These are phyloP conservation scores for Clarias pachynema DNA, from an alignment of 2,797 vertebrate genomes.

Conservation along the genomic window DNA sequence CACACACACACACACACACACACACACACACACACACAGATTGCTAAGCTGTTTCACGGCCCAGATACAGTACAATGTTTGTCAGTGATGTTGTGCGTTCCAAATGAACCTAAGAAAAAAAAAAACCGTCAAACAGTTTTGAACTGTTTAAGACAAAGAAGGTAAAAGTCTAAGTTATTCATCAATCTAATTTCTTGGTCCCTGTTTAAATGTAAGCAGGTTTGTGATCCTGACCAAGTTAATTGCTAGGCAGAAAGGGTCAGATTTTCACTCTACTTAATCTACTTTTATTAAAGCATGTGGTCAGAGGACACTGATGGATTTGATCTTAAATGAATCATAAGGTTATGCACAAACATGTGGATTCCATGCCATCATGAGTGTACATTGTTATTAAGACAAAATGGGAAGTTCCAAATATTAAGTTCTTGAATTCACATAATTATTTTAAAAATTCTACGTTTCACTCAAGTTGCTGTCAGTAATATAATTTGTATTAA, in stretches of 20 bases:
- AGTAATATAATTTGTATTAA: neutral
- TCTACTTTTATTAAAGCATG: neutral
- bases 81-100: neutral
- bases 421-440: neutral
- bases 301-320: neutral
- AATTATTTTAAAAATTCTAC: neutral
- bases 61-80: neutral
- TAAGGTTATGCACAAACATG: neutral
- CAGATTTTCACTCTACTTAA: neutral
- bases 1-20: conserved; percentile 7
- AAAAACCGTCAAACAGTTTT: neutral
- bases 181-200: neutral
- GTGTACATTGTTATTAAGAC: neutral
- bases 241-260: neutral
- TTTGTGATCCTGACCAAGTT: neutral
- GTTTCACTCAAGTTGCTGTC: neutral
- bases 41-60: neutral
- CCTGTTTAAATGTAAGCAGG: neutral
- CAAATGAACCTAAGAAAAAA: neutral
- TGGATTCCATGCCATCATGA: neutral
- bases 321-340: neutral
- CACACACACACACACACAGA: neutral
- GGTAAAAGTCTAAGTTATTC: neutral
- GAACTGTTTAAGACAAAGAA: neutral
- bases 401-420: neutral